A percentile compares a stretch with the other conserved stretches of the same genome.
Conservation (phyloP, 37 sponge, comb jelly and placozoan species). For the Lycopodina hypogea region DNA sequence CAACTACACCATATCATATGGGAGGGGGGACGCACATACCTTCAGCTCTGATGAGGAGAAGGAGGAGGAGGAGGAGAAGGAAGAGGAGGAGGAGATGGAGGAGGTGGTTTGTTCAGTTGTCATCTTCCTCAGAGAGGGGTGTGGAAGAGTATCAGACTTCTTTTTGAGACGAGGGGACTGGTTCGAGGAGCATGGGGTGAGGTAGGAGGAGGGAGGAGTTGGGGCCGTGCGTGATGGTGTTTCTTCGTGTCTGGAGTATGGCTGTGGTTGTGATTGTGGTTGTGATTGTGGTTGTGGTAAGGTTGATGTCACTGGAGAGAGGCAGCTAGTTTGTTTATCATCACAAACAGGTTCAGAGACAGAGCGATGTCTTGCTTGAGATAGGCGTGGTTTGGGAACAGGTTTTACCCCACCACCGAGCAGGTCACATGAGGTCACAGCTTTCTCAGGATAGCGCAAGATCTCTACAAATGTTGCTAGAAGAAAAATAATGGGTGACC, state of each 20-base stretch:
- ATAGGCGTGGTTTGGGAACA: slow-evolving; percentile 9
- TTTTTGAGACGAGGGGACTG: not conserved
- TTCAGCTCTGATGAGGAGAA: too few species aligned
- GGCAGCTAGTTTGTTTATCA: not conserved
- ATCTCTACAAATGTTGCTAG: slow-evolving; percentile 2
- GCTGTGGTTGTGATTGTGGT: too few species aligned
- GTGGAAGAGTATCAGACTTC: slow-evolving; percentile 13
- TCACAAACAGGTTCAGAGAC: not conserved
- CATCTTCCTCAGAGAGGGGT: slow-evolving; percentile 11
- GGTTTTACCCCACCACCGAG: not conserved
- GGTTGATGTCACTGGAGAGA: too few species aligned
- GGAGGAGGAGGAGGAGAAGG: not conserved
- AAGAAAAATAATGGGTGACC: not conserved
- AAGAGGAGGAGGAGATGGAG: not conserved
- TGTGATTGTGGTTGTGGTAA: not conserved
- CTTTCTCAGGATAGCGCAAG: not conserved
- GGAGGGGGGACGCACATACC: too few species aligned
- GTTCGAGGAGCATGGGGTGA: not conserved
- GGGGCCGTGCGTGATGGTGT: not conserved
- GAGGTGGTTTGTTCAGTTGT: not conserved
- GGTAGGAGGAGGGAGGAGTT: not conserved
- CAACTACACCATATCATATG: too few species aligned
- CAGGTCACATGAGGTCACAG: not conserved
- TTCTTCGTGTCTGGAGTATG: not conserved
- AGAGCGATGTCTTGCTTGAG: not conserved